Base-by-base conservation (phyloP, 2,113 vertebrate genomes). In the Apeltes quadracus region DNA sequence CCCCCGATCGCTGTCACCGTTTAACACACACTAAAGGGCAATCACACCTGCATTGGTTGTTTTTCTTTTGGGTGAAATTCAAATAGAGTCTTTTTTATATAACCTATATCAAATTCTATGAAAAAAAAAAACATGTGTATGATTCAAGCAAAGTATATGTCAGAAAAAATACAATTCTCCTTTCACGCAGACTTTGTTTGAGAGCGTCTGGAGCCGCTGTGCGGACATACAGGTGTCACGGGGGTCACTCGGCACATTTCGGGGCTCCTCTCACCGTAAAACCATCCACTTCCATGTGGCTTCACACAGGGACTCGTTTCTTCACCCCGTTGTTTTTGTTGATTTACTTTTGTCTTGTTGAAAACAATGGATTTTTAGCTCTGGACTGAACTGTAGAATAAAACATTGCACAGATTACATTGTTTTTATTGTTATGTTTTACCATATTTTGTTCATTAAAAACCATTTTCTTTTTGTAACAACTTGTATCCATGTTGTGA, bases 31-130 rank as follows among this genome's bases (percentile, higher is more conserved):
- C 41, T 81, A 82, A 71, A 80, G 48, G 64, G 86, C 79, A 82
- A 84, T 67, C 50, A 79, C 75, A 53, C 85, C 86, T 57, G 81
- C 80, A 54, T 90, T 87, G 89, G 84, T 90, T 84, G 80, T 91
- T 89, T 91, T 89, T 90, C 90, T 85, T 92, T 92, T 88, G 82
- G 81, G 70, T 79, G 66, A 75, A 82, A 82, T 83, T 86, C 69
- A 80, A 80, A 89, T 84, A 85, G 82, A 91, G 84, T 80, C 82
- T 92, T 92, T 92, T 93, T 92, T 93, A 92, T 91, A 91, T 90
- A 76, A 88, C 57, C 79, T 89, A 83, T 85, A 86, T 69, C 88
- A 86, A 88, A 92, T 75, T 90, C 75, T 90, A 90, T 90, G 66
- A 58, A 48, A 48, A 51, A 48, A 84, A 79, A 84, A 78, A 69